A percentile compares a stretch with the other conserved stretches of the same genome.
These are phyloP conservation scores for Campopleginae sp. DNA, from an alignment of 2,888 invertebrate species.

Conservation along the genomic window DNA sequence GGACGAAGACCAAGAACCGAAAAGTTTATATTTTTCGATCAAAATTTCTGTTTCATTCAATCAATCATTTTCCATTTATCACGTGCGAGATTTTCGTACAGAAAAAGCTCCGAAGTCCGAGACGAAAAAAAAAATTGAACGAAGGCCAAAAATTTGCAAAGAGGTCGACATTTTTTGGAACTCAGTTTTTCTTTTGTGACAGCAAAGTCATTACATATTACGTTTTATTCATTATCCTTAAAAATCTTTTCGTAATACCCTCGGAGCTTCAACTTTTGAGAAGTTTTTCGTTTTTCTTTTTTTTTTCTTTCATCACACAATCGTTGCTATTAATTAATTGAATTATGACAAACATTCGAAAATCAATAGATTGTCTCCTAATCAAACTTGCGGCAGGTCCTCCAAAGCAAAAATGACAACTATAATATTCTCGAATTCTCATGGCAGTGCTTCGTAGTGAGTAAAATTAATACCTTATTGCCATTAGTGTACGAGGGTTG, in stretches of 20 bases:
- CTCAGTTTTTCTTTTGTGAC: not conserved
- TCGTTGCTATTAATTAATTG: conserved; percentile 27
- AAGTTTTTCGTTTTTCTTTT: conserved; percentile 14
- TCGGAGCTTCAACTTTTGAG: conserved; percentile 27
- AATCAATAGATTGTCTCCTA: conserved; percentile 49
- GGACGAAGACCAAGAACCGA: not conserved
- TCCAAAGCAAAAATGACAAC: conserved; percentile 75
- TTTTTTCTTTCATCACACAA: conserved; percentile 29
- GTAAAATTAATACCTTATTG: conserved; percentile 78
- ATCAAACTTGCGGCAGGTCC: conserved; percentile 70
- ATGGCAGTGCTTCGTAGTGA: conserved; percentile 82
- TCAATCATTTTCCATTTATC: not conserved
- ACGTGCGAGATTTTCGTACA: not conserved
- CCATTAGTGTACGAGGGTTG: conserved; percentile 71
- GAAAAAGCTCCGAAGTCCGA: not conserved
- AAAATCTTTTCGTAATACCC: conserved; percentile 56
- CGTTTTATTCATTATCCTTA: conserved; percentile 57
- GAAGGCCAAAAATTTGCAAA: not conserved
- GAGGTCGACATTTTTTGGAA: not conserved
- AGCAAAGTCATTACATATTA: conserved; percentile 28
- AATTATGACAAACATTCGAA: conserved; percentile 44
- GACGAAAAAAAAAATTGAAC: not conserved
- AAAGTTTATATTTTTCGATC: not conserved
- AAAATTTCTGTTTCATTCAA: not conserved
- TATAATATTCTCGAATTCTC: conserved; percentile 73